A percentile compares a stretch with the other conserved stretches of the same genome.
These are phyloP conservation scores for Panthera leo DNA, from an alignment of 2,113 vertebrate genomes.

Conservation along the genomic window DNA sequence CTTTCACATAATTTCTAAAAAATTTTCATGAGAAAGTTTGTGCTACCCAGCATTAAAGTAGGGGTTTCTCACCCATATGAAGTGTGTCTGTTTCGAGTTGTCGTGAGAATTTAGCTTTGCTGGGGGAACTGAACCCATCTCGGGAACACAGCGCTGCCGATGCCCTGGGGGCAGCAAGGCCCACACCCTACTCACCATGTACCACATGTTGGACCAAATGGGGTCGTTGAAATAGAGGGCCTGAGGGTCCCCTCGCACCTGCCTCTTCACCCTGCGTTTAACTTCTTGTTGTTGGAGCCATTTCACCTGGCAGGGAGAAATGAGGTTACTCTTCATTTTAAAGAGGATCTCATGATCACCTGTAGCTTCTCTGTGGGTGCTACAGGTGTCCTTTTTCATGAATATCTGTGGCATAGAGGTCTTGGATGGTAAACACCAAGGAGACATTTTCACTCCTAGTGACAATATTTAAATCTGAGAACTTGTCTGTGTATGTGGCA, in stretches of 20 bases:
- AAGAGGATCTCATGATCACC: background rate
- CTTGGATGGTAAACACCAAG: background rate
- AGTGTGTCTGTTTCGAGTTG: background rate
- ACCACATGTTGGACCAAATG: conserved; percentile 97
- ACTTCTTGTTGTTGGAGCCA: conserved; percentile 94
- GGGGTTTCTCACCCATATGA: background rate
- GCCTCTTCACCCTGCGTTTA: conserved; percentile 91
- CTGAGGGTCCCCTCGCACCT: conserved; percentile 78
- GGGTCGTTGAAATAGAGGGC: conserved; percentile 92
- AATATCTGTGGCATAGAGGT: background rate
- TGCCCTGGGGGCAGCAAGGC: rapidly evolving
- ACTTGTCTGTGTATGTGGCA: background rate
- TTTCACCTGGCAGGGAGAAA: conserved; percentile 85
- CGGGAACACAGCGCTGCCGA: rapidly evolving
- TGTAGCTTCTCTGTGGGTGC: background rate
- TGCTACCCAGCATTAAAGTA: rapidly evolving
- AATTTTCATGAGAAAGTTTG: no score
- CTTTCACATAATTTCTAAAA: background rate
- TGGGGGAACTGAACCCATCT: background rate
- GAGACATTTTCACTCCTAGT: background rate
- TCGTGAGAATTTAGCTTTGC: background rate
- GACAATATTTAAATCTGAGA: background rate
- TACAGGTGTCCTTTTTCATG: background rate
- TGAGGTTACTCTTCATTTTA: background rate
- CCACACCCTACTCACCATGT: conserved; percentile 89